Evolutionary conservation across 1,140 invertebrate genomes (phyloP), one percentile per base, ranked within the genome.

Genomic region (Protaetia brevitarsis): DNA sequence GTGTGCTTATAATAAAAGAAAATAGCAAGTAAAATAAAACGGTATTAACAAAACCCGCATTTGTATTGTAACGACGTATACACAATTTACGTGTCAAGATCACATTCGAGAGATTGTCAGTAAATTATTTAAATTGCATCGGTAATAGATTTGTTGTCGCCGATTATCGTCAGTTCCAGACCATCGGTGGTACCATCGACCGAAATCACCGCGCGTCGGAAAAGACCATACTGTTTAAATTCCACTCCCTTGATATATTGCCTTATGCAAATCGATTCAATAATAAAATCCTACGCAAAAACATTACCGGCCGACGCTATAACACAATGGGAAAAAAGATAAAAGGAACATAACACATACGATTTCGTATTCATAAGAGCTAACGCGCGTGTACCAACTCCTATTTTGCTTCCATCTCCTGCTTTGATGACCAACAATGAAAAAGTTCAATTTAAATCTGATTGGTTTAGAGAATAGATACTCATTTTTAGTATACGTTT

Each of bases 201-300:
- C 13, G 41, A 51, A 51, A 51, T 51, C 41, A 8, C 19, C 26
- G 16, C 19, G 7, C 19, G 41, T 19, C 41, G 19, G 26, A 51
- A 51, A 51, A 19, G 41, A 23, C 19, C 41, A 21, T 51, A 51
- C 19, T 7, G 19, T 51, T 51, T 51, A 51, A 51, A 51, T 51
- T 51, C 41, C 41, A 51, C 19, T 51, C 41, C 19, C 13, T 51
- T 51, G 41, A 51, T 51, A 51, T 51, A 51, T 51, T 51, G 16
- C 41, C 19, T 51, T 51, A 51, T 51, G 41, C 41, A 51, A 51
- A 51, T 51, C 13, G 19, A 51, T 51, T 19, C 41, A 51, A 51
- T 51, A 51, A 51, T 51, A 51, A 23, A 51, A 51, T 51, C 41
- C 41, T 23, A 51, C 41, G 41, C 41, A 51, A 51, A 51, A 51